Conservation (phyloP, 2,113 vertebrate species). For the Panurus biarmicus region DNA sequence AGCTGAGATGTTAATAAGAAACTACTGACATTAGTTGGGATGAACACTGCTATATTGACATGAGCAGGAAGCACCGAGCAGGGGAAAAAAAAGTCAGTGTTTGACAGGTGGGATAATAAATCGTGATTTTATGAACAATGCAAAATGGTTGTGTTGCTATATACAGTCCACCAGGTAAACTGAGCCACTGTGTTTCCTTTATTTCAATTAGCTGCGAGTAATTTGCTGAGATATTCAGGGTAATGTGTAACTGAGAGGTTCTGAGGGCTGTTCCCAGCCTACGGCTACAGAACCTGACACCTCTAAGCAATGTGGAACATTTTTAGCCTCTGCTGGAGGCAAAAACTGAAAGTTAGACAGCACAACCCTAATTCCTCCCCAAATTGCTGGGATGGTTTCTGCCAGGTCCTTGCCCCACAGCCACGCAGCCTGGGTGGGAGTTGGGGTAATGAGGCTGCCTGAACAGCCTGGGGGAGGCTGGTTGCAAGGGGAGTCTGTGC, state of each 20-base stretch:
- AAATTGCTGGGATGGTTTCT: conserved; percentile 24
- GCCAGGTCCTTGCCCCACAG: background rate
- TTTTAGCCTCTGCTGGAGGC: conserved; percentile 47
- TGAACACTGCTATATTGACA: background rate
- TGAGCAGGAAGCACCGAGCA: background rate
- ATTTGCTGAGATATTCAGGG: conserved; percentile 48
- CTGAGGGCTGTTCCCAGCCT: conserved; percentile 26
- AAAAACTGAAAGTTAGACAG: conserved; percentile 14
- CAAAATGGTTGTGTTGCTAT: background rate
- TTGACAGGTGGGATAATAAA: conserved; percentile 37
- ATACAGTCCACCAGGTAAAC: background rate
- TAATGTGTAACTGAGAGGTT: conserved; percentile 52
- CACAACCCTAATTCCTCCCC: background rate
- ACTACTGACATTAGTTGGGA: background rate
- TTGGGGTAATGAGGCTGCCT: background rate
- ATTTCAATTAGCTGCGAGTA: conserved; percentile 43
- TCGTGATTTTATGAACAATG: conserved; percentile 1
- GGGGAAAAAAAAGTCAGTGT: background rate
- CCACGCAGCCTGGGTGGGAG: background rate
- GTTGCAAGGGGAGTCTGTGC: background rate
- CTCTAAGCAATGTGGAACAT: conserved; percentile 42
- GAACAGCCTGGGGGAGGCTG: background rate
- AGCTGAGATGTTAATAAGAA: background rate
- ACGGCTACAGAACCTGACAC: conserved; percentile 41
- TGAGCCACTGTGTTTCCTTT: background rate